Evolutionary conservation across 2,797 vertebrate species (phyloP), one percentile per base, ranked within the genome.

Genomic region (Naso thynnoides): DNA sequence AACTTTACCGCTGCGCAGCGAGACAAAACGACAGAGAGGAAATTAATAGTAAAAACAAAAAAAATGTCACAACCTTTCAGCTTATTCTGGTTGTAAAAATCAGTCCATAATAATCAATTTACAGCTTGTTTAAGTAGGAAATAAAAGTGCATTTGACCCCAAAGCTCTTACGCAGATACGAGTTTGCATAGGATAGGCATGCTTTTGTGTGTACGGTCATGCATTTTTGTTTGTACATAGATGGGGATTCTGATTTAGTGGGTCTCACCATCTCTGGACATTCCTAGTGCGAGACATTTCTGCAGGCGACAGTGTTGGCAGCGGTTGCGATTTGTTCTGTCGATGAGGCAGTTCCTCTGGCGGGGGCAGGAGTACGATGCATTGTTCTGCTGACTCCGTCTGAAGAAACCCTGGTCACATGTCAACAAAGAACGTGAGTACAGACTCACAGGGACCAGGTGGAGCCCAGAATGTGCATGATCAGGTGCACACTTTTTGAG

Each of bases 261-360:
- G 33, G 31, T 45, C 96, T 97, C 93, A 99, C 98, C 98, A 91
- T 99, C 98, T 95, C 98, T 94, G 80, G 98, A 99, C 98, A 99
- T 99, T 95, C 98, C 98, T 83, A 99, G 96, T 86, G 98, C 97
- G 78, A 99, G 97, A 95, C 98, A 99, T 96, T 99, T 99, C 91
- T 99, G 98, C 91, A 99, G 96, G 82, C 98, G 96, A 93, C 98
- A 99, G 92, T 99, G 98, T 91, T 99, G 98, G 95, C 98, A 99
- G 86, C 98, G 97, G 92, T 99, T 99, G 88, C 98, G 96, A 92
- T 99, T 99, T 80, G 98, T 99, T 94, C 98, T 97, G 95, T 99
- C 98, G 86, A 99, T 99, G 95, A 99, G 96, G 93, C 98, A 99
- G 93, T 99, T 99, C 92, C 98, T 97, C 95, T 99, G 98, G 89